Evolutionary conservation across 2,888 invertebrate species (phyloP).

Genomic region (Pimpla rufipes): DNA sequence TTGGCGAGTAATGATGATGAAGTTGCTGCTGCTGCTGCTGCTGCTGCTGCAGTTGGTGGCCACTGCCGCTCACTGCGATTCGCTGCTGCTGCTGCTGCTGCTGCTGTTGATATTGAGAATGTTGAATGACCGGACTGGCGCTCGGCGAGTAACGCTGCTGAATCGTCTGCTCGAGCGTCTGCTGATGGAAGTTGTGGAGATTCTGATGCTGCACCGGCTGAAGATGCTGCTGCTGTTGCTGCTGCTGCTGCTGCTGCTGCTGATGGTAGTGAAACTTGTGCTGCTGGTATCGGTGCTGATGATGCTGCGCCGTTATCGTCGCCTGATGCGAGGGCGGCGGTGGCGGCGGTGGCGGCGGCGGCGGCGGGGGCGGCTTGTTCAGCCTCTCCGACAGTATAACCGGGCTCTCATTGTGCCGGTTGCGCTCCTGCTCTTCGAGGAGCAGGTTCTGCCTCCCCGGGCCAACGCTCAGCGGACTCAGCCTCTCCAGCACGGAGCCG

Average conservation of each 20-base stretch:
- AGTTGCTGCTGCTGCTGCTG: slow-evolving; percentile 68
- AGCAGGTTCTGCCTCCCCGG: slow-evolving; percentile 83
- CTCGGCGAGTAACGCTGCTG: slow-evolving; percentile 62
- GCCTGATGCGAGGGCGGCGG: slow-evolving; percentile 49
- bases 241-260: slow-evolving; percentile 72
- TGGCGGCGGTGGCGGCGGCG: slow-evolving; percentile 64
- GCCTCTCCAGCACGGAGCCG: slow-evolving; percentile 85
- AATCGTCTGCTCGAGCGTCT: slow-evolving; percentile 59
- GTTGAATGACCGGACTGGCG: slow-evolving; percentile 75
- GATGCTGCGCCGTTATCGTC: slow-evolving; percentile 71
- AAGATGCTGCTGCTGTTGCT: slow-evolving; percentile 67
- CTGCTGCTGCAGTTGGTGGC: slow-evolving; percentile 55
- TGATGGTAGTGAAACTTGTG: slow-evolving; percentile 74
- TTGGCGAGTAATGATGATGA: slow-evolving; percentile 71
- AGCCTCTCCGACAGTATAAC: slow-evolving; percentile 83
- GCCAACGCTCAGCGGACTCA: slow-evolving; percentile 84
- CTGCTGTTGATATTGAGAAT: slow-evolving; percentile 67
- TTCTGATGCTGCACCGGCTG: slow-evolving; percentile 69
- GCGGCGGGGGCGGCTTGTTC: slow-evolving; percentile 78
- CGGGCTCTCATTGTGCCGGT: slow-evolving; percentile 84
- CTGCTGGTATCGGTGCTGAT: slow-evolving; percentile 76
- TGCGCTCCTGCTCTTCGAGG: slow-evolving; percentile 84
- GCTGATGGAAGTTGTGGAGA: slow-evolving; percentile 54
- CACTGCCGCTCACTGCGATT: background rate
- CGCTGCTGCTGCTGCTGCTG: slow-evolving; percentile 59